Percentiles rank a stretch among this genome's conserved stretches.
Conservation (phyloP, 2,888 invertebrate genomes). For the Cerastis rubricosa region DNA sequence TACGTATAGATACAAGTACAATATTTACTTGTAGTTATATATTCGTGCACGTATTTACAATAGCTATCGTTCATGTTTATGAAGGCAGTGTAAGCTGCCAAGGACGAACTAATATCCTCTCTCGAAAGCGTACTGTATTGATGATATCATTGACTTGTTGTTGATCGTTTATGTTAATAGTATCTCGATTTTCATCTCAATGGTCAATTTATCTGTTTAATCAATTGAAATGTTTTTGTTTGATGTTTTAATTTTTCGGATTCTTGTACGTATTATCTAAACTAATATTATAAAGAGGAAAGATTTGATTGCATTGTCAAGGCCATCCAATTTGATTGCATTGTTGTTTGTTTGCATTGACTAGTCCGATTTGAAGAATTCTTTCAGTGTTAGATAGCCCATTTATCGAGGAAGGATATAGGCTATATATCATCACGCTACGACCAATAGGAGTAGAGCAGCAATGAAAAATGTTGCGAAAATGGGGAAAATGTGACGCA, state of each 20-base stretch:
- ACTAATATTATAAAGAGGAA: too few relatives aligned
- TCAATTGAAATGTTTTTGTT: not conserved
- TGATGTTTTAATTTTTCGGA: not conserved
- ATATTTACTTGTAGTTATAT: conserved; percentile 18
- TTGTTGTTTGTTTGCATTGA: too few relatives aligned
- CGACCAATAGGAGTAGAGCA: too few relatives aligned
- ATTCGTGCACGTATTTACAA: conserved; percentile 38
- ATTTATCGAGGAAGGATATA: too few relatives aligned
- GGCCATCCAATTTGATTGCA: too few relatives aligned
- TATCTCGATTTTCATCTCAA: conserved; percentile 15
- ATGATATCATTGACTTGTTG: conserved; percentile 14
- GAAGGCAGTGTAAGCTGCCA: conserved; percentile 44
- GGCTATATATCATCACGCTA: too few relatives aligned
- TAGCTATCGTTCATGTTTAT: conserved; percentile 48
- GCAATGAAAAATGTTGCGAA: too few relatives aligned
- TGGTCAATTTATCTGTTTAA: not conserved
- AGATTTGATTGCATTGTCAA: too few relatives aligned
- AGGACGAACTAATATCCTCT: conserved; percentile 45
- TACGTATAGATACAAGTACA: conserved; percentile 4
- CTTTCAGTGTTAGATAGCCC: too few relatives aligned
- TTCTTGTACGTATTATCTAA: not conserved
- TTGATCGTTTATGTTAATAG: conserved; percentile 10
- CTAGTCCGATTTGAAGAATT: too few relatives aligned
- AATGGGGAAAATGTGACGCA: too few relatives aligned
- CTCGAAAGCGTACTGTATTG: conserved; percentile 33